Evolutionary conservation across 2,888 invertebrate species (phyloP).

Genomic region (Girardia tigrina): DNA sequence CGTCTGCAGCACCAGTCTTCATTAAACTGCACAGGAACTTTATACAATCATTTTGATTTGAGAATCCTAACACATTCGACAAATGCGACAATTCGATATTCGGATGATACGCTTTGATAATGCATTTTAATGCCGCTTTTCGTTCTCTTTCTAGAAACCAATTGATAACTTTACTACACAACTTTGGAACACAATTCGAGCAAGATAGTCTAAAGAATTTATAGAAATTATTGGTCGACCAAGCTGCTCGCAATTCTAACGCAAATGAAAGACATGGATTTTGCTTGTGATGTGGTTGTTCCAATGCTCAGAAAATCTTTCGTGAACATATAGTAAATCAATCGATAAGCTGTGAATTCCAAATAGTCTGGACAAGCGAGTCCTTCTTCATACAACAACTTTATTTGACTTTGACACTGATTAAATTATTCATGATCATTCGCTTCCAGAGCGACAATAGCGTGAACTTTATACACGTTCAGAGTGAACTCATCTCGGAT

Average conservation of each 20-base stretch:
- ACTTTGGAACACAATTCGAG: constrained; percentile 67
- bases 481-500: constrained; percentile 82
- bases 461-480: constrained; percentile 96
- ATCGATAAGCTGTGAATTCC: constrained; percentile 87
- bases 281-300: constrained; percentile 66
- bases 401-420: constrained; percentile 94
- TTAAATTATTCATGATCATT: constrained; percentile 98
- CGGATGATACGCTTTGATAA: constrained; percentile 96
- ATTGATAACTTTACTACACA: constrained; percentile 90
- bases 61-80: too few relatives aligned
- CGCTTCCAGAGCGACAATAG: constrained; percentile 85
- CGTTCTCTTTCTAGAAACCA: constrained; percentile 92
- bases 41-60: too few relatives aligned
- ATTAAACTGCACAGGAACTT: too few relatives aligned
- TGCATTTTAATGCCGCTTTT: constrained; percentile 72
- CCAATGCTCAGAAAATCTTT: constrained; percentile 87
- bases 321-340: constrained; percentile 93
- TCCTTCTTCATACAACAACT: constrained; percentile 64
- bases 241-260: constrained; percentile 73
- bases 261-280: constrained; percentile 73
- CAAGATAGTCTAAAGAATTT: constrained; percentile 75
- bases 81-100: too few relatives aligned
- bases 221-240: constrained; percentile 79
- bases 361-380: constrained; percentile 55
- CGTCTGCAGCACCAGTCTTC: too few relatives aligned